A percentile compares a stretch with the other conserved stretches of the same genome.
Evolutionary conservation across 2,113 vertebrate species (phyloP).

Genomic region (Xenopus tropicalis): UCB_Xtro_10.0 CM004450.2:113094501-113095000

Average conservation of each 20-base stretch:
- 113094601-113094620: too few species aligned
- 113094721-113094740: constrained; percentile 92
- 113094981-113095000: constrained; percentile 15
- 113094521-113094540: too few species aligned
- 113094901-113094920: neutral
- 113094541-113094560: too few species aligned
- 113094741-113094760: constrained; percentile 51
- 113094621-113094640: too few species aligned
- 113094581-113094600: too few species aligned
- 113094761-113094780: neutral
- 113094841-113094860: constrained; percentile 15
- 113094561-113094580: too few species aligned
- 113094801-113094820: neutral
- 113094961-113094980: neutral
- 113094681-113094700: too few species aligned
- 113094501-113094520: too few species aligned
- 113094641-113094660: too few species aligned
- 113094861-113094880: neutral
- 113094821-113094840: constrained; percentile 8
- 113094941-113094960: neutral
- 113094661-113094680: too few species aligned
- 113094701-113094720: constrained; percentile 59
- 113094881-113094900: neutral
- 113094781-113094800: constrained; percentile 1
- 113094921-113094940: neutral